Base-by-base conservation (phyloP, 2,113 vertebrate genomes). In the Leucoraja erinaceus region DNA sequence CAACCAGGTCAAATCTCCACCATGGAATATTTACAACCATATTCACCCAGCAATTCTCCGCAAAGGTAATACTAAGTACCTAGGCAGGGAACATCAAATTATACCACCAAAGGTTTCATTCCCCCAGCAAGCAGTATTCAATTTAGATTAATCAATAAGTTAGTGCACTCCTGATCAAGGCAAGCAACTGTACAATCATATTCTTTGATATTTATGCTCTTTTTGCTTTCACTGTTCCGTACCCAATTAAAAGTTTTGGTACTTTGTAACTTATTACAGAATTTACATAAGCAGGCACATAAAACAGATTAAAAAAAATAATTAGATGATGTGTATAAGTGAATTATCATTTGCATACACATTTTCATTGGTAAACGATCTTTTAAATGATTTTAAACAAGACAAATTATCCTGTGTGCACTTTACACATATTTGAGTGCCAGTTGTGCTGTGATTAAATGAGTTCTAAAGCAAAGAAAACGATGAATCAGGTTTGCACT, bases 221-320 rank as follows among this genome's bases (percentile, higher is more conserved):
- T 79, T 38, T 14, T 79, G 9, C 10, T 86, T 63, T 14, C 56
- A 88, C 59, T 88, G 59, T 31, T 16, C 6, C 59, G 63, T 14
- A 63, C 4, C 83, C 83, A 66, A 47, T 88, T 3, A 31, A 77
- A 88, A 31, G 0, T 18, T 28, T 88, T 63, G 31, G 79, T 88
- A n/a, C 12, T 88, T 66, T 16, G 63, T 88, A 63, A 88, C 59
- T 25, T 63, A 4, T 88, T 63, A 31, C 59, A 66, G 10, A 88
- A 31, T 31, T 88, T 31, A 88, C n/a, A 88, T 66, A 88, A 88
- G 63, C 31, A 88, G 83, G 14, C 83, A 88, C 16, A 88, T 63
- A 31, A 88, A 63, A 31, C 56, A 88, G 59, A 88, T 18, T 18
- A 31, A 63, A 66, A 66, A 16, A 56, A 54, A 22, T 31, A 88